A percentile compares a stretch with the other conserved stretches of the same genome.
These are phyloP conservation scores for Petroica traversi DNA, from an alignment of 2,113 vertebrate species.

Conservation along the genomic window DNA sequence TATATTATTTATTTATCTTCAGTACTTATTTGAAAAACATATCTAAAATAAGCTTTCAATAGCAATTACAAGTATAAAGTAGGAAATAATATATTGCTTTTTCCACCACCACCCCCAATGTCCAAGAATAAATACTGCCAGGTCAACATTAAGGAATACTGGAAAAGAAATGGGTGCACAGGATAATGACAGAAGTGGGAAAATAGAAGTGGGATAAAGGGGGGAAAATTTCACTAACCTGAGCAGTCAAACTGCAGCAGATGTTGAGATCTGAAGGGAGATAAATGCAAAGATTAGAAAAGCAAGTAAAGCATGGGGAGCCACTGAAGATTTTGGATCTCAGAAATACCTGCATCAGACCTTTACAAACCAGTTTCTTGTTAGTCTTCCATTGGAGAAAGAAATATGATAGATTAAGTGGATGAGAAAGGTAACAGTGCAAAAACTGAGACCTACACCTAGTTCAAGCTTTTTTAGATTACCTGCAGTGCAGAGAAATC, in stretches of 20 bases:
- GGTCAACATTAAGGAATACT: conserved; percentile 19
- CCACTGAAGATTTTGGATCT: conserved; percentile 9
- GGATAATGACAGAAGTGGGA: conserved; percentile 4
- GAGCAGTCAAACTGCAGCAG: conserved; percentile 76
- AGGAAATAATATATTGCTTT: not conserved
- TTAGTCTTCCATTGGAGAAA: not conserved
- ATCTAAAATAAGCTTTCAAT: not conserved
- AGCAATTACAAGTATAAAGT: not conserved
- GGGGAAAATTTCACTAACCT: conserved; percentile 73
- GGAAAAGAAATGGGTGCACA: not conserved
- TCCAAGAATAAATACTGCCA: conserved; percentile 15
- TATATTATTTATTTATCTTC: not conserved
- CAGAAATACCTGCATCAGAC: not conserved
- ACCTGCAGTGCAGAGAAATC: not conserved
- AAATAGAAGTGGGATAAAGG: not conserved
- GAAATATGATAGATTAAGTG: not conserved
- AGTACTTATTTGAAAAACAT: not conserved
- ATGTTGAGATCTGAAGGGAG: conserved; percentile 79
- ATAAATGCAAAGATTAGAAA: conserved; percentile 80
- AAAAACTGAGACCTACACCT: not conserved
- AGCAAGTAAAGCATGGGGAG: conserved; percentile 65
- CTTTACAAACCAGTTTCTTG: not conserved
- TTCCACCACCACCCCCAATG: not conserved
- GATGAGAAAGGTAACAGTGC: not conserved
- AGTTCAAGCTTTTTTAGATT: not conserved